phyloP scores from a whole-genome alignment of 2,888 invertebrate genomes.

The Morpho helenor region DNA sequence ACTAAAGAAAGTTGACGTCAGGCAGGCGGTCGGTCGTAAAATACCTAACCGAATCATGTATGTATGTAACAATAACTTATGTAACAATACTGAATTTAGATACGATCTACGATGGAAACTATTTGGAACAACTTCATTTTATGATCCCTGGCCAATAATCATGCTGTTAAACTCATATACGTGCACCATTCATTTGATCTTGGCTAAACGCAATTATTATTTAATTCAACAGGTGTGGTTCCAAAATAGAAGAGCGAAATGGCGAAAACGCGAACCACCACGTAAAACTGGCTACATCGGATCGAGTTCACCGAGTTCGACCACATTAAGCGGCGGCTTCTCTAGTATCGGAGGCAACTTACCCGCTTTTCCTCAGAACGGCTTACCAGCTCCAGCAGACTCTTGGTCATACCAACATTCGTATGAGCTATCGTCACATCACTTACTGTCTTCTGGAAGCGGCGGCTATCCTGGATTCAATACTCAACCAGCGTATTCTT shows the following conservation, averaged over 20 bases:
- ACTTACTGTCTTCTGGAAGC: slow-evolving; percentile 85
- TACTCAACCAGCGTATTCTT: slow-evolving; percentile 79
- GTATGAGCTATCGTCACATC: slow-evolving; percentile 87
- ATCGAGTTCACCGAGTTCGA: slow-evolving; percentile 83
- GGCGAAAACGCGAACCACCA: slow-evolving; percentile 96
- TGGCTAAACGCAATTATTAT: too few species aligned
- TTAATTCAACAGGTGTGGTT: slow-evolving; percentile 83
- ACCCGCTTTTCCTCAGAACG: slow-evolving; percentile 79
- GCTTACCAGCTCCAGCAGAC: slow-evolving; percentile 84
- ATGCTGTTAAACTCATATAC: too few species aligned
- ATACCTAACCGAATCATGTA: too few species aligned
- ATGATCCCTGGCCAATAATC: too few species aligned
- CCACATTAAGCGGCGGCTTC: slow-evolving; percentile 82
- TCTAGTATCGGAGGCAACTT: slow-evolving; percentile 68
- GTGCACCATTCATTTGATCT: too few species aligned
- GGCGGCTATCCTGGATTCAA: slow-evolving; percentile 83
- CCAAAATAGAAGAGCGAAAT: slow-evolving; percentile 94
- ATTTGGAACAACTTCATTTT: too few species aligned
- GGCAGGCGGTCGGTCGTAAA: too few species aligned
- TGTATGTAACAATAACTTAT: too few species aligned
- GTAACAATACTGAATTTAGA: too few species aligned
- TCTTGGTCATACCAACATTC: slow-evolving; percentile 90
- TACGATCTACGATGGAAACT: too few species aligned
- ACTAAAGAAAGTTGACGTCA: too few species aligned
- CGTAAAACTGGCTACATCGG: slow-evolving; percentile 91